phyloP scores from a whole-genome alignment of 2,797 vertebrate species.

The Nothura maculosa region DNA sequence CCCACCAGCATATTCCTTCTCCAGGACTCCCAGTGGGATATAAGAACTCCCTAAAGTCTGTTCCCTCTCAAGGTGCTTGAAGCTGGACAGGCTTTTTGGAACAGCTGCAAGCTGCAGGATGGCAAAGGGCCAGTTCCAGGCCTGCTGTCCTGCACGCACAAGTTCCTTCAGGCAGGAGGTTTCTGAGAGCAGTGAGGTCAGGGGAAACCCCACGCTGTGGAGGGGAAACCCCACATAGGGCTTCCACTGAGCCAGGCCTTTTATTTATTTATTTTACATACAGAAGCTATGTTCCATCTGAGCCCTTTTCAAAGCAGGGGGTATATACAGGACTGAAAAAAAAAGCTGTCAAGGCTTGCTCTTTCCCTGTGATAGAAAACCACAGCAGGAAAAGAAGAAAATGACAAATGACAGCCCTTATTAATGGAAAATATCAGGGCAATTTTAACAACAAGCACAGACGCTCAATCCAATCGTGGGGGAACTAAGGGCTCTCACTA shows the following conservation, averaged over 20 bases:
- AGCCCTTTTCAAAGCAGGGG: neutral
- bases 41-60: neutral
- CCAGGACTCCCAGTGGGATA: neutral
- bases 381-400: neutral
- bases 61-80: neutral
- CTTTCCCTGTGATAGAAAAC: neutral
- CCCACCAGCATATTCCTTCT: neutral
- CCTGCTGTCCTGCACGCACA: conserved; percentile 13
- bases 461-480: neutral
- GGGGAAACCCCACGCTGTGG: conserved; percentile 57
- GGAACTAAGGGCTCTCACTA: neutral
- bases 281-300: conserved; percentile 21
- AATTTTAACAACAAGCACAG: neutral
- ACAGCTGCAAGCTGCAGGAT: conserved; percentile 29
- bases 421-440: neutral
- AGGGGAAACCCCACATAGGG: conserved; percentile 73
- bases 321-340: neutral
- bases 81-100: neutral
- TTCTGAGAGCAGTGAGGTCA: conserved; percentile 59
- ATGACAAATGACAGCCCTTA: neutral
- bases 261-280: conserved; percentile 50
- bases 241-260: conserved; percentile 68
- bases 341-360: neutral
- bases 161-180: conserved; percentile 35
- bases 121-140: conserved; percentile 38